Base-by-base conservation (phyloP, 1,140 invertebrate species). In the Bombus balteatus region DNA sequence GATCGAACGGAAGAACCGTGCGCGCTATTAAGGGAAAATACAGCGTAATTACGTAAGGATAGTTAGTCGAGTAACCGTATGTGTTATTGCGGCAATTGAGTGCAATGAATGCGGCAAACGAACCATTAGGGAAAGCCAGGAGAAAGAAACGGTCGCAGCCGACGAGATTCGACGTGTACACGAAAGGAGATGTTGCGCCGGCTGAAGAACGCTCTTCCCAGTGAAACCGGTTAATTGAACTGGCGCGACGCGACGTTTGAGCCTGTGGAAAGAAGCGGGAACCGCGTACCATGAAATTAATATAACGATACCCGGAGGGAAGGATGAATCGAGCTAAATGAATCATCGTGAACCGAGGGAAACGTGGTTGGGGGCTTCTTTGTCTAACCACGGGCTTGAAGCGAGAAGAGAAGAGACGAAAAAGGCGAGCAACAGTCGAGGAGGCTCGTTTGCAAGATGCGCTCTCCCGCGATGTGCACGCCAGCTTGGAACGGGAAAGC, bases 371-470 rank as follows among this genome's bases (percentile, higher is more conserved):
- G 9, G 4, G 1, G 28, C 9, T 62, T 62, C 59, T 62, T 62
- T n/a, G 28, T 62, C 59, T 22, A 62, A n/a, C 28, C 12, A n/a
- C 28, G 2, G 5, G n/a, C 1, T 32, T 65, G 13, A 32, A 65
- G n/a, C n/a, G 28, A 15, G 62, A 18, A 65, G 65, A 68, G 18
- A 34, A 18, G 15, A 41, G 22, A 34, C 15, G 65, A 18, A 37
- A 70, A 68, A 47, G 15, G n/a, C 28, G 32, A 41, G 74, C 6
- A 59, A 25, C 32, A n/a, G 37, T 12, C 10, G 43, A 57, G 34
- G 18, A 62, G 62, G 81, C 62, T 66, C 72, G 73, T 73, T 81
- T 81, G 47, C 37, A 81, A 78, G 66, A 78, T 57, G 39, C n/a
- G 39, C 47, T 34, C 75, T 77, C 43, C n/a, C 73, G 37, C 39